Evolutionary conservation across 2,797 vertebrate species (phyloP), one percentile per base, ranked within the genome.

Genomic region (Chelidonichthys spinosus): DNA sequence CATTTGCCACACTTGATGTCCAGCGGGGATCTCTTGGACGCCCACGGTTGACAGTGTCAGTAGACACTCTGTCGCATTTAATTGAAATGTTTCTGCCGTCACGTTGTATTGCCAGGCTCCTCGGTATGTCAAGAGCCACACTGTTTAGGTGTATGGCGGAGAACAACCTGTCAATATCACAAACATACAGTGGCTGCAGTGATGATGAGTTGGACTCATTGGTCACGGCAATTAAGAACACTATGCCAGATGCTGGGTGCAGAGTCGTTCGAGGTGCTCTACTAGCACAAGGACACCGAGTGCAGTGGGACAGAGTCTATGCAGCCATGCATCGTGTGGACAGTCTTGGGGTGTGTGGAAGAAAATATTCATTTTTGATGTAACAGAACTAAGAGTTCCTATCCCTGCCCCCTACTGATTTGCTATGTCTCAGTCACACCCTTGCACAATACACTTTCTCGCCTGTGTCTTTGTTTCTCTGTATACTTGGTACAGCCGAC

Each of bases 171-270:
- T 71, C 46, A 0, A 4, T 18, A 17, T 73, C 61, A n/a, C n/a
- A 50, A 8, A 2, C 47, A 37, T 61, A 67, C 33, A 61, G 72
- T 61, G 4, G 6, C 37, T 74, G 72, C 39, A 60, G 32, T 67
- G 63, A 66, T n/a, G 17, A 74, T 18, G 55, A 67, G 53, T 37
- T 74, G 2, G 72, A 74, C 2, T 60, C 17, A 18, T 32, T 61
- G 25, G 4, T 52, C 18, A 54, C 50, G 46, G 33, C 1, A 63
- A 55, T 72, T 55, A 55, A 63, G n/a, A 47, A 9, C 37, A 75
- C 62, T 17, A 66, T 74, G 72, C 72, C 72, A 66, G 61, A 67
- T 72, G 62, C 49, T 67, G 67, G 67, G 17, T 75, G 13, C 63
- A 47, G 53, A 11, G 18, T 76, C 14, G 77, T 74, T 11, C 1